A percentile compares a stretch with the other conserved stretches of the same genome.
Evolutionary conservation across 2,888 invertebrate species (phyloP).

Genomic region (Ernsta delagoae): DNA sequence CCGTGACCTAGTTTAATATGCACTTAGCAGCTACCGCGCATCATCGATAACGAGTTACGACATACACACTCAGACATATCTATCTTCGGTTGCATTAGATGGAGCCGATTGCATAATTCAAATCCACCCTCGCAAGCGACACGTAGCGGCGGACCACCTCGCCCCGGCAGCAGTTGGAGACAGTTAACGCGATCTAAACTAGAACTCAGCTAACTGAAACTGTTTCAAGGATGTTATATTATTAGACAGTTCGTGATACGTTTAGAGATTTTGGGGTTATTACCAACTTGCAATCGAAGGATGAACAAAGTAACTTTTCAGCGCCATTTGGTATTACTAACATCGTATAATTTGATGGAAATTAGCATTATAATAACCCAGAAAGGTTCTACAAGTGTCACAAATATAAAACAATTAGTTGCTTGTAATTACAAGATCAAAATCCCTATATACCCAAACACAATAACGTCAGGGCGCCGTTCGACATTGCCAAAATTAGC

Average conservation of each 20-base stretch:
- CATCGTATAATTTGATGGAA: no score
- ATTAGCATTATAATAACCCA: no score
- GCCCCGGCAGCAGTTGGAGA: not conserved
- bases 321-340: no score
- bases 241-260: not conserved
- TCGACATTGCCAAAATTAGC: conserved; percentile 33
- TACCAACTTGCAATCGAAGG: no score
- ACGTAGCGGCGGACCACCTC: conserved; percentile 3
- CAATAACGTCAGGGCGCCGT: conserved; percentile 30
- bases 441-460: conserved; percentile 13
- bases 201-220: conserved; percentile 3
- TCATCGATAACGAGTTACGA: conserved; percentile 8
- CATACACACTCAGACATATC: not conserved
- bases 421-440: not conserved
- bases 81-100: conserved; percentile 12
- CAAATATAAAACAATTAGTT: not conserved
- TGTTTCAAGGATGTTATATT: not conserved
- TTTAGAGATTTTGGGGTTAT: not conserved
- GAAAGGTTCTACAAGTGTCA: no score
- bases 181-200: conserved; percentile 10
- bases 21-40: not conserved
- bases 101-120: conserved; percentile 3
- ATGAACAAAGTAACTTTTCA: no score
- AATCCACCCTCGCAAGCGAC: not conserved
- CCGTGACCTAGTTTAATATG: not conserved